phyloP scores from a whole-genome alignment of 2,797 vertebrate genomes.

The Nannoperca australis region DNA sequence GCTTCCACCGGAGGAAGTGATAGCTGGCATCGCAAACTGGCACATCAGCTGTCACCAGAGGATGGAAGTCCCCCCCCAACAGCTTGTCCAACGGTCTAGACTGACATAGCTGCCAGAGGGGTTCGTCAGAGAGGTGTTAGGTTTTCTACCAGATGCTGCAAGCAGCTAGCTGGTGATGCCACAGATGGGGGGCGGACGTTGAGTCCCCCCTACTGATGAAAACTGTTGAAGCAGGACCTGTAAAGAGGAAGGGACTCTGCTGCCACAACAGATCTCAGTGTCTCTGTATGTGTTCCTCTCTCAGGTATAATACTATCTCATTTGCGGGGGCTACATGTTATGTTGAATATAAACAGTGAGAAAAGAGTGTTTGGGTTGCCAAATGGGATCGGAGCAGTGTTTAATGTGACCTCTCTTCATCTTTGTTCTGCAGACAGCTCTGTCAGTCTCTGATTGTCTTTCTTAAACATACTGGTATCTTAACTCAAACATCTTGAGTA shows the following conservation, averaged over 20 bases:
- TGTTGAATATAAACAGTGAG: slow-evolving; percentile 2
- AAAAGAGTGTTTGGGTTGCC: neutral
- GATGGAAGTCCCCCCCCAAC: slow-evolving; percentile 11
- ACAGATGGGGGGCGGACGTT: neutral
- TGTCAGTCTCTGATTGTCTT: neutral
- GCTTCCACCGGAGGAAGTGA: slow-evolving; percentile 26
- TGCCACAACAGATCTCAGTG: slow-evolving; percentile 2
- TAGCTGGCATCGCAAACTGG: slow-evolving; percentile 25
- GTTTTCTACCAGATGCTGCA: slow-evolving; percentile 26
- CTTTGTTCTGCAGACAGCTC: slow-evolving; percentile 20
- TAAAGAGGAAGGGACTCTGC: neutral
- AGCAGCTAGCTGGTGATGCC: slow-evolving; percentile 13
- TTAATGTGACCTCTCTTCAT: neutral
- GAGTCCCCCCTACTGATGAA: slow-evolving; percentile 1
- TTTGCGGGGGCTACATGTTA: neutral
- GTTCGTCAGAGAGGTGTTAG: slow-evolving; percentile 19
- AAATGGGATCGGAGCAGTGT: neutral
- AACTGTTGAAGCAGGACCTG: neutral
- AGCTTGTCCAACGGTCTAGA: slow-evolving; percentile 37
- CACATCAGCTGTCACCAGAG: slow-evolving; percentile 39
- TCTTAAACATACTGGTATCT: neutral
- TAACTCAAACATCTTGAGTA: neutral
- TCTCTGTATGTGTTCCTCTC: neutral
- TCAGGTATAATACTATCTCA: neutral
- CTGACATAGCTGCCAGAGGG: slow-evolving; percentile 25